Percentiles rank a stretch among this genome's conserved stretches.
Conservation (phyloP, 1,140 invertebrate species). For the Penaeus chinensis region DNA sequence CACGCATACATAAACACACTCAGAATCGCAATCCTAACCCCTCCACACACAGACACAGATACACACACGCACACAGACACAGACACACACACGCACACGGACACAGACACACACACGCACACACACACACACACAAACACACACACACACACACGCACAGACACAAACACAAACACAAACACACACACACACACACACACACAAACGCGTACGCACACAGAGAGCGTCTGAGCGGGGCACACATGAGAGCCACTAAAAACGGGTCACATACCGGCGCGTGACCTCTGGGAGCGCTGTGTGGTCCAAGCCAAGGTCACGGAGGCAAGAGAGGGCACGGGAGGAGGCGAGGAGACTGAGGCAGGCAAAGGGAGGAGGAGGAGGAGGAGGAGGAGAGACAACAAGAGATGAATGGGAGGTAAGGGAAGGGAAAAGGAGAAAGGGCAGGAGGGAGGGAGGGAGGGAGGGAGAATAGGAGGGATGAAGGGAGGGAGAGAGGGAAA, state of each 20-base stretch:
- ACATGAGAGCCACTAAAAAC: neutral
- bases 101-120: neutral
- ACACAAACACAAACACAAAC: neutral
- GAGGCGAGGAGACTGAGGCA: too few species aligned
- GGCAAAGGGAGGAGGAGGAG: too few species aligned
- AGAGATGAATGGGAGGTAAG: too few species aligned
- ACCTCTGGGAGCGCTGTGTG: too few species aligned
- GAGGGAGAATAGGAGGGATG: too few species aligned
- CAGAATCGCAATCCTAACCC: neutral
- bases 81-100: neutral
- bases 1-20: neutral
- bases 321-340: too few species aligned
- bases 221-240: neutral
- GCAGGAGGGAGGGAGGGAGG: too few species aligned
- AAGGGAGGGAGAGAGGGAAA: too few species aligned
- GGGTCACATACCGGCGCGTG: too few species aligned
- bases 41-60: neutral
- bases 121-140: neutral
- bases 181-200: neutral
- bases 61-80: conserved; percentile 4
- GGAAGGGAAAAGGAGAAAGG: too few species aligned
- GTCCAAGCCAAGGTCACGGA: too few species aligned
- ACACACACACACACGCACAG: neutral
- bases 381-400: too few species aligned
- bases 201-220: neutral